Evolutionary conservation across 1,140 invertebrate species (phyloP), one percentile per base, ranked within the genome.

Genomic region (Ceratosolen solmsi): DNA sequence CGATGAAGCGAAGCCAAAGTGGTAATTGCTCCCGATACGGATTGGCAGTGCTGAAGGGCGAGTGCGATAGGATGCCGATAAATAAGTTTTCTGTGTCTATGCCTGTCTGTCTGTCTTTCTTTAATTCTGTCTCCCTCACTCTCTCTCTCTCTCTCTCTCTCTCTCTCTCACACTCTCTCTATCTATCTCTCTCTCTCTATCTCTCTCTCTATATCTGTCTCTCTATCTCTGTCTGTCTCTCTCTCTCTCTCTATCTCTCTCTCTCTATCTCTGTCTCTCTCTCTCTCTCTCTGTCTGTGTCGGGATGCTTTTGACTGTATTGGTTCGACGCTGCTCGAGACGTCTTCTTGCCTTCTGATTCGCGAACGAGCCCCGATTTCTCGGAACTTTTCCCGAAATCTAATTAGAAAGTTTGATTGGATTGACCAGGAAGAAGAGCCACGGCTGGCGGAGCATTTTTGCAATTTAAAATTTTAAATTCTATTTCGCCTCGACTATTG

Each of bases 391-490:
- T 85, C 86, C 77, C 79, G 82, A 46, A 87, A 87, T 86, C 85
- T 87, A 87, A 87, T 87, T 86, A 87, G 72, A 74, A 87, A 87
- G 85, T 87, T 87, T 87, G 85, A 87, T 87, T 87, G 86, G 84
- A 83, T 84, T 70, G 74, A 71, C 86, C 70, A 80, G 22, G 63
- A 81, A 73, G 85, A 83, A 86, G 84, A 65, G 63, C 74, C 36
- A n/a, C n/a, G n/a, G n/a, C n/a, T n/a, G n/a, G n/a, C n/a, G n/a
- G n/a, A n/a, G n/a, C 36, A 49, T 60, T 15, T 30, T 60, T 60
- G 58, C 17, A 60, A 60, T 54, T 54, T 54, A 54, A 54, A 54
- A n/a, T n/a, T n/a, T n/a, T n/a, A n/a, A n/a, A n/a, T 2, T 11
- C 51, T 8, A 54, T 54, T 20, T 54, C 17, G 51, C 51, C 8